Conservation (phyloP, 64 coral and sea anemone genomes). For the Actinia tenebrosa region DNA sequence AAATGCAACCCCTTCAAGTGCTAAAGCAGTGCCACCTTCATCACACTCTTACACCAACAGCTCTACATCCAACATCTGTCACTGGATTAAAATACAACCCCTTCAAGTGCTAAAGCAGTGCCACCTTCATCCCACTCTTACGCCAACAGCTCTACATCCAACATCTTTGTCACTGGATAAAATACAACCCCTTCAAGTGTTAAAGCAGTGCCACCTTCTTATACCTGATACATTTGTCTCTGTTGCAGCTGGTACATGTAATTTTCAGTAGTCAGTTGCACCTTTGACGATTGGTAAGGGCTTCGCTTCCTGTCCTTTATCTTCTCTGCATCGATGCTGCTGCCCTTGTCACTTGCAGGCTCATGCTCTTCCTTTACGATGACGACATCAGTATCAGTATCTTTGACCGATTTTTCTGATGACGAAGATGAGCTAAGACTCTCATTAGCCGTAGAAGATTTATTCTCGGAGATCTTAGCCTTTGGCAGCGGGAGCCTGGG, state of each 20-base stretch:
- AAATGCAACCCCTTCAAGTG: too few species aligned
- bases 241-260: constrained; percentile 34
- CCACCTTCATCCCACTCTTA: background rate
- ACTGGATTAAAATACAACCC: background rate
- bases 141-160: too few species aligned
- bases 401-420: background rate
- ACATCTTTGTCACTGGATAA: too few species aligned
- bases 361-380: constrained; percentile 32
- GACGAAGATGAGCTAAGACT: background rate
- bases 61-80: constrained; percentile 14
- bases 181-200: too few species aligned
- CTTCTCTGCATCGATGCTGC: constrained; percentile 5
- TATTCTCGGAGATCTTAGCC: background rate
- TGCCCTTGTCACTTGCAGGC: background rate
- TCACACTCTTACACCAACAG: too few species aligned
- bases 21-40: background rate
- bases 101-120: too few species aligned
- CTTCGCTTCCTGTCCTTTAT: background rate
- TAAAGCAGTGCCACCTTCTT: background rate
- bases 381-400: constrained; percentile 18
- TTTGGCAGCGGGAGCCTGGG: background rate
- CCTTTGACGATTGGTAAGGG: constrained; percentile 22
- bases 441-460: background rate
- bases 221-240: constrained; percentile 34
- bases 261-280: constrained; percentile 38